These are phyloP conservation scores for Hirtodrosophila trivittata DNA, from an alignment of 2,888 invertebrate genomes.

Conservation along the genomic window DNA sequence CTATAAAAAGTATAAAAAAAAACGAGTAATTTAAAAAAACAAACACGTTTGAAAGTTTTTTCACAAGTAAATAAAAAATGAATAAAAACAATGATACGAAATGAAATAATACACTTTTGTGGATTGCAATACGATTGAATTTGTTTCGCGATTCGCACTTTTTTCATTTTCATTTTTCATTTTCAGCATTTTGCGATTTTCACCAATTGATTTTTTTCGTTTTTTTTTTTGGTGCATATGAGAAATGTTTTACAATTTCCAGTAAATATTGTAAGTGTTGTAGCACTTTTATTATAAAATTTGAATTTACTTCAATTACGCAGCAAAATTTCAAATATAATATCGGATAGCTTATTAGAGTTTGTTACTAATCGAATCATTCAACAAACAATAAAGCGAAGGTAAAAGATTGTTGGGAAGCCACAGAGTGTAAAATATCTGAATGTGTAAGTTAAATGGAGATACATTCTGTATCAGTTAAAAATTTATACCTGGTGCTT, in stretches of 20 bases:
- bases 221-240: too few relatives aligned
- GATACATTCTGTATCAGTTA: too few relatives aligned
- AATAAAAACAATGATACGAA: conserved; percentile 57
- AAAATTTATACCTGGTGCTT: too few relatives aligned
- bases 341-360: too few relatives aligned
- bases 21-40: conserved; percentile 73
- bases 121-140: conserved; percentile 62
- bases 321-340: conserved; percentile 28
- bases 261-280: conserved; percentile 72
- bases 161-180: conserved; percentile 23
- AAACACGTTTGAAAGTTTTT: conserved; percentile 68
- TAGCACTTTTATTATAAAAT: conserved; percentile 35
- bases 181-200: conserved; percentile 63
- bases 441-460: too few relatives aligned
- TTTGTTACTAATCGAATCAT: too few relatives aligned
- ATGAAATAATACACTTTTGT: conserved; percentile 52
- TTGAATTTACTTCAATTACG: conserved; percentile 11
- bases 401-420: too few relatives aligned
- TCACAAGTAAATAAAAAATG: conserved; percentile 40
- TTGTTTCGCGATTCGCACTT: conserved; percentile 13
- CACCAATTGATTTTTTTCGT: conserved; percentile 55
- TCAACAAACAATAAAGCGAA: too few relatives aligned
- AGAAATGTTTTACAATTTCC: too few relatives aligned
- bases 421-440: too few relatives aligned
- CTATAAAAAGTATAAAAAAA: conserved; percentile 35